Evolutionary conservation across 2,113 vertebrate genomes (phyloP).

Genomic region (Siniperca chuatsi): DNA sequence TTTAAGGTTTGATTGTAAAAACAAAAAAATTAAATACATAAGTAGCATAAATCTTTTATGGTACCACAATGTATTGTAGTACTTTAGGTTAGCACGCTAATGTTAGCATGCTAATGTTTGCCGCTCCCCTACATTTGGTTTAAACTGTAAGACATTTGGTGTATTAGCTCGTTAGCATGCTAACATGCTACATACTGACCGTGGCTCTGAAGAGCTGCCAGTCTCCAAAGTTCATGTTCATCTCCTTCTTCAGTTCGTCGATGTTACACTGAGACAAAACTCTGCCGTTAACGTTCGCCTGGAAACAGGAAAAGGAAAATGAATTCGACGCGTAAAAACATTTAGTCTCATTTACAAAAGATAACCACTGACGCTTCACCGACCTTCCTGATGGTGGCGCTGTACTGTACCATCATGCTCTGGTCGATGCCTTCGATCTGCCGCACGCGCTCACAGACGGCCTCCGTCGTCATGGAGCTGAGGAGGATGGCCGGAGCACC

Average conservation of each 20-base stretch:
- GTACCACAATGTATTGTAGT: no score
- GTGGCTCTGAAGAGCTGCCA: slow-evolving; percentile 97
- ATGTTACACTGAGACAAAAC: slow-evolving; percentile 96
- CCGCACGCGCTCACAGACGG: slow-evolving; percentile 92
- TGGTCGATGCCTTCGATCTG: slow-evolving; percentile 94
- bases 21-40: no score
- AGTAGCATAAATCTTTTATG: no score
- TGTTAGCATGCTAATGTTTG: no score
- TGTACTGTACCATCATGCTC: slow-evolving; percentile 91
- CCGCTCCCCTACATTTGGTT: no score
- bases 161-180: no score
- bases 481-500: slow-evolving; percentile 82
- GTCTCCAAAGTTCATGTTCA: slow-evolving; percentile 99
- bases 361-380: not conserved
- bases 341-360: not conserved
- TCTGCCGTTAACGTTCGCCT: slow-evolving; percentile 97
- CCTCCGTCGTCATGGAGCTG: slow-evolving; percentile 92
- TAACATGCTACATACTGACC: slow-evolving; percentile 80
- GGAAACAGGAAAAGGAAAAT: not conserved
- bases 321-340: not conserved
- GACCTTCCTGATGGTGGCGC: slow-evolving; percentile 93
- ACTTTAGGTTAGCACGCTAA: no score
- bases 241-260: slow-evolving; percentile 98
- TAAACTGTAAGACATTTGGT: no score
- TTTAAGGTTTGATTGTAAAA: no score